Evolutionary conservation across 1,140 invertebrate species (phyloP).

Genomic region (Pentalonia nigronervosa): DNA sequence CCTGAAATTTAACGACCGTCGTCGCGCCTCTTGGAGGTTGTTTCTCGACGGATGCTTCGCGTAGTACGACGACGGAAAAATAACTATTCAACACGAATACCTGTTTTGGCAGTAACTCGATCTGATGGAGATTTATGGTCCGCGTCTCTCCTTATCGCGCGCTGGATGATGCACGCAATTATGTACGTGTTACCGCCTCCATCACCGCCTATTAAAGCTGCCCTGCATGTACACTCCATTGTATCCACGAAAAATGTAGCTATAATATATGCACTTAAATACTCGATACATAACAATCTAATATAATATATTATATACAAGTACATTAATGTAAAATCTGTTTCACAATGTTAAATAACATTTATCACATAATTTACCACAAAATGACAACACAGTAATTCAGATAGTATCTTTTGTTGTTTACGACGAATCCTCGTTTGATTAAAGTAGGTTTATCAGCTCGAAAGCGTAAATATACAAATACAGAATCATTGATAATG

Average conservation of each 20-base stretch:
- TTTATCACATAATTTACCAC: not conserved
- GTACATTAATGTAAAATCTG: not conserved
- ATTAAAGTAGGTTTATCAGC: not conserved
- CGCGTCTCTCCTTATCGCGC: not conserved
- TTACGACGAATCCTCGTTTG: not conserved
- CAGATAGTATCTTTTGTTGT: not conserved
- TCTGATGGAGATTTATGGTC: constrained; percentile 31
- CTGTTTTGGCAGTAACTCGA: constrained; percentile 40
- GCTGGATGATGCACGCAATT: not conserved
- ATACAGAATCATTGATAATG: not conserved
- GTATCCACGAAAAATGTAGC: not conserved
- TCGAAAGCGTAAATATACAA: not conserved
- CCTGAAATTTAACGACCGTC: constrained; percentile 12
- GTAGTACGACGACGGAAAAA: constrained; percentile 19
- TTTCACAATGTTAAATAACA: not conserved
- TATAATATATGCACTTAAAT: not conserved
- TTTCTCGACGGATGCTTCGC: constrained; percentile 22
- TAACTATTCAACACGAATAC: constrained; percentile 36
- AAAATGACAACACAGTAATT: not conserved
- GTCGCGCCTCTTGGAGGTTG: constrained; percentile 6
- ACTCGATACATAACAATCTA: not conserved
- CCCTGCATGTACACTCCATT: not conserved
- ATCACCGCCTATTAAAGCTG: not conserved
- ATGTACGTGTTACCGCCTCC: not conserved
- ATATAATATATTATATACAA: not conserved